phyloP scores from a whole-genome alignment of 1,140 invertebrate species.

The Drosophila subobscura region DNA sequence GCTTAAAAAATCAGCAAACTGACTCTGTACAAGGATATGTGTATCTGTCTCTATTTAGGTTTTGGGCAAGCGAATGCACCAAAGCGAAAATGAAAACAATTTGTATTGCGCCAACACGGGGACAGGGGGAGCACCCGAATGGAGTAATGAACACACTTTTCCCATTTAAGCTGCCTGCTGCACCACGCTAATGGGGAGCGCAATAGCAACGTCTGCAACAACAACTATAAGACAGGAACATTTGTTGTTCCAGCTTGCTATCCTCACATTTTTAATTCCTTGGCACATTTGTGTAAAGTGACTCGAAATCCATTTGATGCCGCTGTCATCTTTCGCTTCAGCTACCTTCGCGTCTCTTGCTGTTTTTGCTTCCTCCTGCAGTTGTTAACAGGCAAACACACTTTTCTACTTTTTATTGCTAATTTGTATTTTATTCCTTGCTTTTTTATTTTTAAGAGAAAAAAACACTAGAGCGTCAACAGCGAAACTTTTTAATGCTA shows the following conservation, averaged over 20 bases:
- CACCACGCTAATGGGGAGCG: constrained; percentile 69
- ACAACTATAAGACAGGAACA: constrained; percentile 65
- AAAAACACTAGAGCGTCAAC: constrained; percentile 12
- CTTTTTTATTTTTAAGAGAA: constrained; percentile 50
- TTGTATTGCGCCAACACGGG: constrained; percentile 63
- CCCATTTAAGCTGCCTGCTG: constrained; percentile 74
- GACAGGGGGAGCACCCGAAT: neutral
- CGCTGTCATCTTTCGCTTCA: constrained; percentile 44
- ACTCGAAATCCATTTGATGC: constrained; percentile 82
- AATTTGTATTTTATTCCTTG: constrained; percentile 76
- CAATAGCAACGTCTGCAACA: constrained; percentile 25
- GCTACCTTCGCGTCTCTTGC: constrained; percentile 4
- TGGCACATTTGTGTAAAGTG: constrained; percentile 81
- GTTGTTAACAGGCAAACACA: constrained; percentile 81
- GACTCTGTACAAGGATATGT: constrained; percentile 22
- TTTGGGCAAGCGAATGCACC: constrained; percentile 75
- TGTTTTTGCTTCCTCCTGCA: constrained; percentile 31
- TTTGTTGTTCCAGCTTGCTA: constrained; percentile 61
- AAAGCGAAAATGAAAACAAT: constrained; percentile 79
- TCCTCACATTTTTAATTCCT: constrained; percentile 79
- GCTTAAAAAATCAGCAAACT: constrained; percentile 18
- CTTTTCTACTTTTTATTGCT: constrained; percentile 82
- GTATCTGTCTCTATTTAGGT: constrained; percentile 57
- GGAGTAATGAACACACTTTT: constrained; percentile 80
- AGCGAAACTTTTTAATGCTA: constrained; percentile 75